Conservation (phyloP, 1,140 invertebrate species). For the Habropoda laboriosa region DNA sequence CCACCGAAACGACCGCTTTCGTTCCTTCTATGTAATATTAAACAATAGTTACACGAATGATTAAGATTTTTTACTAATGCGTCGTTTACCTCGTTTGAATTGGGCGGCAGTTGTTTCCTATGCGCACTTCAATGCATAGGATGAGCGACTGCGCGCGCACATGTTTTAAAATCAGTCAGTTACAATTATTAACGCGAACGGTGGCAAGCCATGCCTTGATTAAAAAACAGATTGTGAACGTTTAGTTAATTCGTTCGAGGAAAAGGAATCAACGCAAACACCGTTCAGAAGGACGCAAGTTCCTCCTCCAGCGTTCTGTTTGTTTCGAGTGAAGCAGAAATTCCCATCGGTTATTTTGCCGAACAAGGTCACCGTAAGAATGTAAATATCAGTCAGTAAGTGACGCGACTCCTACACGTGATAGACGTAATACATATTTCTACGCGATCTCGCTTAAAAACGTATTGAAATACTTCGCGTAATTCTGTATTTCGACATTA, state of each 20-base stretch:
- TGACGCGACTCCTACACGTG: background rate
- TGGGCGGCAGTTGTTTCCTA: background rate
- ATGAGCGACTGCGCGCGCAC: background rate
- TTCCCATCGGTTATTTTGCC: background rate
- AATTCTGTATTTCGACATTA: background rate
- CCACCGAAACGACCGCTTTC: constrained; percentile 23
- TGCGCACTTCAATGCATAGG: no score
- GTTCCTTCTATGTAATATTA: background rate
- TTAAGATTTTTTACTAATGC: background rate
- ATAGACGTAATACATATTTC: background rate
- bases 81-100: background rate
- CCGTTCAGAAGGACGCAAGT: background rate
- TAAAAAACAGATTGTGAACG: background rate
- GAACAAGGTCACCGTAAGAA: background rate
- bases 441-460: background rate
- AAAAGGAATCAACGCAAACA: background rate
- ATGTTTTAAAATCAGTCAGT: background rate
- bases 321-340: background rate
- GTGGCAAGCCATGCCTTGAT: background rate
- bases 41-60: background rate
- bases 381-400: constrained; percentile 24
- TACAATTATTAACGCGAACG: background rate
- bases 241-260: background rate
- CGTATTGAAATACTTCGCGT: background rate
- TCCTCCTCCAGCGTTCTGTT: background rate